Evolutionary conservation across 2,113 vertebrate genomes (phyloP).

Genomic region (Reinhardtius hippoglossoides): DNA sequence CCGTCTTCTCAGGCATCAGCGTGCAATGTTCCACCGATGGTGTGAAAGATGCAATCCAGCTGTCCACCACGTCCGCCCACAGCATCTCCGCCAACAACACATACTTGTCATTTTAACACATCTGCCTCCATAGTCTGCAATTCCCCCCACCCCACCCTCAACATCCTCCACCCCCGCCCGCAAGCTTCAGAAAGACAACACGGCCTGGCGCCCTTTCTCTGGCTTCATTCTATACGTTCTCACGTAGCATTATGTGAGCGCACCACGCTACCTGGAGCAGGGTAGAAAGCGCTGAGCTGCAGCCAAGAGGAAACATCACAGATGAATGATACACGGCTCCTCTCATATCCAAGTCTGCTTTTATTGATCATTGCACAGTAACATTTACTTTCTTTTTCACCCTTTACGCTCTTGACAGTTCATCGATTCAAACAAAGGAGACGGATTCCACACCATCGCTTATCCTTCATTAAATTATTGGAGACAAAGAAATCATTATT

Average conservation of each 20-base stretch:
- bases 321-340: constrained; percentile 52
- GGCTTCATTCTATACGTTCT: constrained; percentile 25
- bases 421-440: constrained; percentile 67
- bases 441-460: constrained; percentile 63
- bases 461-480: constrained; percentile 71
- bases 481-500: constrained; percentile 71
- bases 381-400: constrained; percentile 68
- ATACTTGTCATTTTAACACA: constrained; percentile 51
- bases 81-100: constrained; percentile 20
- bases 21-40: constrained; percentile 67
- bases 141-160: background rate
- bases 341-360: constrained; percentile 61
- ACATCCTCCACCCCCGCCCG: background rate
- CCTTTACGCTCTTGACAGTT: constrained; percentile 54
- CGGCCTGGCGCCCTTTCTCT: constrained; percentile 24
- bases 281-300: background rate
- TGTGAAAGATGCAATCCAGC: constrained; percentile 75
- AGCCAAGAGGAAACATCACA: constrained; percentile 31
- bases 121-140: constrained; percentile 20
- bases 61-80: constrained; percentile 58
- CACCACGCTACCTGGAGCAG: background rate
- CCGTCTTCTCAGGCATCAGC: constrained; percentile 44
- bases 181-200: constrained; percentile 13
- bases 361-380: constrained; percentile 72
- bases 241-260: constrained; percentile 28